Evolutionary conservation across 2,797 vertebrate genomes (phyloP).

Genomic region (Cirrhinus mrigala): DNA sequence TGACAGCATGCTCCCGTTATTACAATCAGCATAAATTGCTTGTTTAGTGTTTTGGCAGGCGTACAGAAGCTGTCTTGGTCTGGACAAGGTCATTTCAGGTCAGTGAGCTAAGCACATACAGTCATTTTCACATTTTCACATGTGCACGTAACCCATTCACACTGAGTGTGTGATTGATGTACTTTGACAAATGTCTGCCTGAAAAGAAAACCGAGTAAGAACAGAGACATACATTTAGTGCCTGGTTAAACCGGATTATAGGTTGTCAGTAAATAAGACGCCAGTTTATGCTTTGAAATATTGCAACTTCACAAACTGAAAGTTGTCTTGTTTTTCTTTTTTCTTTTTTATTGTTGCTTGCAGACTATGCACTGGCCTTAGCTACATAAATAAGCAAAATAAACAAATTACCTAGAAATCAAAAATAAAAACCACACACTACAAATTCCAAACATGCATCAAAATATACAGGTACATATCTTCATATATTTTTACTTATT

Average conservation of each 20-base stretch:
- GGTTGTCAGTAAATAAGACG: not conserved
- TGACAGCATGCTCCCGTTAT: constrained; percentile 67
- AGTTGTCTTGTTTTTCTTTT: not conserved
- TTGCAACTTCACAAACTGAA: not conserved
- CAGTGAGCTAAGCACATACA: constrained; percentile 40
- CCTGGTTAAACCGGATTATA: not conserved
- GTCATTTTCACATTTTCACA: constrained; percentile 11
- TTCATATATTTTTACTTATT: not conserved
- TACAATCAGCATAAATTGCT: constrained; percentile 71
- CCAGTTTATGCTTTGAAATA: not conserved
- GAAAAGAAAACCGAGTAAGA: not conserved
- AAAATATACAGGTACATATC: not conserved
- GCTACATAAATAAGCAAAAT: not conserved
- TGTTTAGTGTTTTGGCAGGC: constrained; percentile 62
- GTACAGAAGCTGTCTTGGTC: constrained; percentile 51
- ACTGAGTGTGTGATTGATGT: constrained; percentile 9
- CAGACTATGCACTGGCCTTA: not conserved
- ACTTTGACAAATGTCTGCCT: not conserved
- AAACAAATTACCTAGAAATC: not conserved
- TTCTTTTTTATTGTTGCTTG: not conserved
- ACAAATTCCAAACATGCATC: not conserved
- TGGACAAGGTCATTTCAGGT: constrained; percentile 55
- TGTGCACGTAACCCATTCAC: not conserved
- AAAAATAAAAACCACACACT: not conserved
- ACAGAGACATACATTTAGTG: not conserved